phyloP scores from a whole-genome alignment of 2,888 invertebrate species.

The Polydrusus cervinus region DNA sequence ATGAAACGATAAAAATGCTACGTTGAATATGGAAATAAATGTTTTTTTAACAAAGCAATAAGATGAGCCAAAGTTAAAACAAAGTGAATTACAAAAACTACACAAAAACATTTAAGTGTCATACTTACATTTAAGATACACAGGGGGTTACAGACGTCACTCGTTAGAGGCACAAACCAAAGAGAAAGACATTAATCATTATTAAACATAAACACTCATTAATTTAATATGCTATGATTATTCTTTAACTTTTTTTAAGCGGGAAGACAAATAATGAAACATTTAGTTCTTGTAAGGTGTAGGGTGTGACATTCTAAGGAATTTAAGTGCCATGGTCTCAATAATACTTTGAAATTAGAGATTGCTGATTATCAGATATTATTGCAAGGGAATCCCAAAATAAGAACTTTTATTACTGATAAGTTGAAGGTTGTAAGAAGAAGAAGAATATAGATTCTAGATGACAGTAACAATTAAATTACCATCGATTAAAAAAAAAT shows the following conservation, averaged over 20 bases:
- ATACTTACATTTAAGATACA: constrained; percentile 71
- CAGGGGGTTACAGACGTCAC: constrained; percentile 70
- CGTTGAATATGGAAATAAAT: neutral
- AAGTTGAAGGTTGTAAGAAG: no score
- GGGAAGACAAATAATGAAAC: neutral
- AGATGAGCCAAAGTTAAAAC: constrained; percentile 54
- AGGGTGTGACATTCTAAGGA: constrained; percentile 18
- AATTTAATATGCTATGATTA: constrained; percentile 8
- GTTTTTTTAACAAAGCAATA: constrained; percentile 40
- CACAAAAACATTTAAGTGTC: constrained; percentile 63
- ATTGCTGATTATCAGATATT: neutral
- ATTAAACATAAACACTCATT: constrained; percentile 60
- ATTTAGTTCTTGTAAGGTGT: neutral
- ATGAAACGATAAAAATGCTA: constrained; percentile 1
- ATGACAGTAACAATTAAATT: no score
- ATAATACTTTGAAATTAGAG: neutral
- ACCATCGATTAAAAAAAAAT: no score
- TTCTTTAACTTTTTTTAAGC: constrained; percentile 6
- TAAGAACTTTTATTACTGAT: no score
- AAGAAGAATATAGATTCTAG: no score
- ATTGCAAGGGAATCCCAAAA: neutral
- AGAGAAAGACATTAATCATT: constrained; percentile 71
- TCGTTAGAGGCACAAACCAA: constrained; percentile 73
- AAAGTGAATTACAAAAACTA: constrained; percentile 56
- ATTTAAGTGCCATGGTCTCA: constrained; percentile 15